Conservation (phyloP, 2,888 invertebrate genomes). For the Ceriagrion tenellum region DNA sequence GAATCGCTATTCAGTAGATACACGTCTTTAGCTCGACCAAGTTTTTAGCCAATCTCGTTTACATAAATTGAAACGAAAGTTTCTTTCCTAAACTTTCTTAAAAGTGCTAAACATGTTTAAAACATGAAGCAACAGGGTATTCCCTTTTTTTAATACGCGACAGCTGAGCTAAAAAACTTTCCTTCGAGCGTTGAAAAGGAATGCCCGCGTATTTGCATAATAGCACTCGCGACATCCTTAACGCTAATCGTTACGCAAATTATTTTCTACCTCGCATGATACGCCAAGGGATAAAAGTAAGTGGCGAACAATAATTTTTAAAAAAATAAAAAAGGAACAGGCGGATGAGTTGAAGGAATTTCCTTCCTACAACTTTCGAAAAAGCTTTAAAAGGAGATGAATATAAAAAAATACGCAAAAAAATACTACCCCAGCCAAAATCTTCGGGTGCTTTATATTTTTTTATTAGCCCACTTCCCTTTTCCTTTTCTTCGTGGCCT, state of each 20-base stretch:
- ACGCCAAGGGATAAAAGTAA: neutral
- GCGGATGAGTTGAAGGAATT: neutral
- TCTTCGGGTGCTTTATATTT: neutral
- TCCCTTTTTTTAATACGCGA: neutral
- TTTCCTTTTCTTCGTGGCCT: neutral
- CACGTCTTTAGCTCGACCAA: neutral
- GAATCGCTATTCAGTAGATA: neutral
- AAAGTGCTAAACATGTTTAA: neutral
- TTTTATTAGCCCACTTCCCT: neutral
- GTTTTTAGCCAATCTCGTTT: neutral
- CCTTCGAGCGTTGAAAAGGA: neutral
- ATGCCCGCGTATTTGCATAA: neutral
- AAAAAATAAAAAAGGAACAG: neutral
- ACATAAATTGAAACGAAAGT: neutral
- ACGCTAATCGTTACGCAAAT: constrained; percentile 11
- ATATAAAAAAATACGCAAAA: neutral
- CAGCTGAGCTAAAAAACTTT: neutral
- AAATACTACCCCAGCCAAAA: neutral
- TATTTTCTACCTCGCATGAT: neutral
- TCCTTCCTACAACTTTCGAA: neutral
- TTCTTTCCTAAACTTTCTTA: neutral
- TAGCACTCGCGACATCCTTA: neutral
- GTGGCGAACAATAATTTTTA: neutral
- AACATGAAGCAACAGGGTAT: constrained; percentile 15
- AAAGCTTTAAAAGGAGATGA: neutral